Conservation (phyloP, 1,140 invertebrate genomes). For the Aphidius gifuensis region DNA sequence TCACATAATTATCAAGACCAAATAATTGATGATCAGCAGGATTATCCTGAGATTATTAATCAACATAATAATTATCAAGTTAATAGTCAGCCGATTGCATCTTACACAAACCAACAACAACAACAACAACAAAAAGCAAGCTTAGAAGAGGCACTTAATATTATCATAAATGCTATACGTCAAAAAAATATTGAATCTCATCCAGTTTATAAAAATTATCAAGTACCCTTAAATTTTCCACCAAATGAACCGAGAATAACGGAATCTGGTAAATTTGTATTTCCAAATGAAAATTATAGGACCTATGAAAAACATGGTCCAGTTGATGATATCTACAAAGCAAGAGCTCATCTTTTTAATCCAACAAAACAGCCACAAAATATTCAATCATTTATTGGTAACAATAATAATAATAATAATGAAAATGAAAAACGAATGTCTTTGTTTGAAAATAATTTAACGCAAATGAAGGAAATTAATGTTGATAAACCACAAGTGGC, state of each 20-base stretch:
- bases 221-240: neutral
- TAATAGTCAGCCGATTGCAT: too few relatives aligned
- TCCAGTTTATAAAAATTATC: neutral
- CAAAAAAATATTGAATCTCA: neutral
- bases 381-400: slow-evolving; percentile 28
- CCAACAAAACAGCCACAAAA: slow-evolving; percentile 20
- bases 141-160: neutral
- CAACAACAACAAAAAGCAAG: too few relatives aligned
- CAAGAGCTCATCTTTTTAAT: slow-evolving; percentile 37
- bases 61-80: too few relatives aligned
- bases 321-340: slow-evolving; percentile 3
- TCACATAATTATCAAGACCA: neutral
- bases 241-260: too few relatives aligned
- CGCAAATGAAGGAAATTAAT: too few relatives aligned
- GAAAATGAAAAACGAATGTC: too few relatives aligned
- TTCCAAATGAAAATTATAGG: too few relatives aligned
- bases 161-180: neutral
- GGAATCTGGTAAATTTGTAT: too few relatives aligned
- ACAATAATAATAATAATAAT: slow-evolving; percentile 20
- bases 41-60: neutral
- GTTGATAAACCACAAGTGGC: slow-evolving; percentile 27
- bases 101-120: too few relatives aligned
- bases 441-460: too few relatives aligned
- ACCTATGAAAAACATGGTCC: too few relatives aligned
- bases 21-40: neutral